Evolutionary conservation across 1,140 invertebrate species (phyloP).

Genomic region (Neodiprion virginianus): DNA sequence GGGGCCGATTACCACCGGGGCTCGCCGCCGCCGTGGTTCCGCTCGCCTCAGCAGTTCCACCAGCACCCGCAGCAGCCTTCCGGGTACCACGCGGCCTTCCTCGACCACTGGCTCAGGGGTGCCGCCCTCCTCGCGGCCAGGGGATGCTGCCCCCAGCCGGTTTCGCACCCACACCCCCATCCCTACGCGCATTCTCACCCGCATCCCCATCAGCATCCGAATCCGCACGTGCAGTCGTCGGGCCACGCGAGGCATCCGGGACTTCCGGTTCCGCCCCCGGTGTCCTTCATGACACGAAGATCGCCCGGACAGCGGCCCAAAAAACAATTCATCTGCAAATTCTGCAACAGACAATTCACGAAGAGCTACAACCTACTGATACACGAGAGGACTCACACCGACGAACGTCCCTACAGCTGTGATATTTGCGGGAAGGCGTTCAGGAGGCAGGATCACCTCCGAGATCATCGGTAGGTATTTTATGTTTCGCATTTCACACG

Average conservation of each 20-base stretch:
- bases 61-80: constrained; percentile 48
- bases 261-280: constrained; percentile 63
- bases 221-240: constrained; percentile 37
- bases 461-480: constrained; percentile 81
- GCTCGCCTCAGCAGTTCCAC: constrained; percentile 34
- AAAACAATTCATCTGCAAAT: constrained; percentile 96
- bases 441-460: constrained; percentile 89
- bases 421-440: constrained; percentile 97
- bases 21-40: constrained; percentile 31
- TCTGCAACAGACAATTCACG: constrained; percentile 92
- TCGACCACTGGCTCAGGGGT: constrained; percentile 77
- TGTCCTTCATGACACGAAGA: constrained; percentile 54
- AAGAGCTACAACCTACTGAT: constrained; percentile 97
- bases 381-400: constrained; percentile 94
- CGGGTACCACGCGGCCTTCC: constrained; percentile 65
- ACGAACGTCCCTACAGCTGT: constrained; percentile 93
- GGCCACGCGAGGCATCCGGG: constrained; percentile 45
- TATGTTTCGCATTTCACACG: constrained; percentile 14
- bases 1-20: constrained; percentile 39
- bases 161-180: background rate
- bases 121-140: constrained; percentile 65
- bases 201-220: constrained; percentile 56
- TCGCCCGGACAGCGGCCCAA: constrained; percentile 74
- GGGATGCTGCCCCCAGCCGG: constrained; percentile 44
- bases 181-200: constrained; percentile 41